Base-by-base conservation (phyloP, 2,888 invertebrate genomes). In the Parelbella ahira region DNA sequence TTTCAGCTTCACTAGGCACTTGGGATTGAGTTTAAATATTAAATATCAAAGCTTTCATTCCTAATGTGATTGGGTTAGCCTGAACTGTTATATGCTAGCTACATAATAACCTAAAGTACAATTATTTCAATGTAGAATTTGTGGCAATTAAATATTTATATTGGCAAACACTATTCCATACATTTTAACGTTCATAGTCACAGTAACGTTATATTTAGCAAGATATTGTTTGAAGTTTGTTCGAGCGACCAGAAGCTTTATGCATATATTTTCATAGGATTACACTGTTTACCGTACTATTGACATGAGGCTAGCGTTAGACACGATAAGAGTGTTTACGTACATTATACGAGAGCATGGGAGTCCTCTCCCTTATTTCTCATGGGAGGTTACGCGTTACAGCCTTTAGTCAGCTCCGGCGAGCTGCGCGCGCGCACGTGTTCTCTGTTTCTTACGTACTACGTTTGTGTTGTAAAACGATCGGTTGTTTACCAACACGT, bases 381-480 rank as follows among this genome's bases (percentile, higher is more conserved):
- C 53, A 56, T 62, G 67, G 72, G 78, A 79, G 70, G 74, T 64
- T 74, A 72, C 65, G 71, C 68, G 60, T 74, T 74, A 71, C 76
- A 81, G 76, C 72, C 78, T 81, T 76, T 81, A 87, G 86, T 87
- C 68, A 77, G 70, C 66, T 74, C 67, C 70, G 68, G 80, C 63
- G 43, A 67, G 68, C 68, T 50, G 78, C 84, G 84, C 84, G 84
- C 53, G 76, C 87, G 86, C 86, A 86, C 87, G 86, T 67, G 68
- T 82, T 50, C 54, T 27, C 46, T 28, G 50, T 49, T 52, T 45
- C 51, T 52, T 48, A 51, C 56, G 56, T 57, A 56, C 58, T 53
- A 55, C 49, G 49, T 48, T n/a, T n/a, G n/a, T n/a, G n/a, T 45
- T 49, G 37, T 44, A 47, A 42, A 37, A 38, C 52, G 49, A 51